Evolutionary conservation across 2,797 vertebrate genomes (phyloP).

Genomic region (Chloroceryle amazona): DNA sequence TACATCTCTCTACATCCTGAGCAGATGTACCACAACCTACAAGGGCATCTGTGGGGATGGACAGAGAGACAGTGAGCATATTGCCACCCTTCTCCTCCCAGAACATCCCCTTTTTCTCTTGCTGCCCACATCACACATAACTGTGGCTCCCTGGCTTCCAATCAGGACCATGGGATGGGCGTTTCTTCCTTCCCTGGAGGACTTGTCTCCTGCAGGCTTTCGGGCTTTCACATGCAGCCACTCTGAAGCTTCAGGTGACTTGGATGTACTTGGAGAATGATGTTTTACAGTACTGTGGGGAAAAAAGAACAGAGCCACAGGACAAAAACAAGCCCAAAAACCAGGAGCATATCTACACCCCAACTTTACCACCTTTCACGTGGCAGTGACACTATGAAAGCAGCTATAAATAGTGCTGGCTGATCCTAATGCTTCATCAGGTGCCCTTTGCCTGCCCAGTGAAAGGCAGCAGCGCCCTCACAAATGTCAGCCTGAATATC

Average conservation of each 20-base stretch:
- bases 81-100: not conserved
- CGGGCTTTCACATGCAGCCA: not conserved
- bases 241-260: not conserved
- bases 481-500: not conserved
- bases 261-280: not conserved
- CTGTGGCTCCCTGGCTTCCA: not conserved
- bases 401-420: not conserved
- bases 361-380: not conserved
- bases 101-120: not conserved
- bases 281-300: not conserved
- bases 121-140: fast-evolving
- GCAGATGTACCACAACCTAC: not conserved
- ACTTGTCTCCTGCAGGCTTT: not conserved
- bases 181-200: not conserved
- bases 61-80: not conserved
- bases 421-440: not conserved
- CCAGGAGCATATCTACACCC: not conserved
- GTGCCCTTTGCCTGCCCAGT: not conserved
- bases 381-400: not conserved
- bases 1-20: not conserved
- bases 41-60: not conserved
- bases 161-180: not conserved
- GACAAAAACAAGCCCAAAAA: not conserved
- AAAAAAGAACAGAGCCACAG: not conserved
- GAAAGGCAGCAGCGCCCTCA: not conserved